These are phyloP conservation scores for Lepidothrix coronata DNA, from an alignment of 2,113 vertebrate species.

Conservation along the genomic window DNA sequence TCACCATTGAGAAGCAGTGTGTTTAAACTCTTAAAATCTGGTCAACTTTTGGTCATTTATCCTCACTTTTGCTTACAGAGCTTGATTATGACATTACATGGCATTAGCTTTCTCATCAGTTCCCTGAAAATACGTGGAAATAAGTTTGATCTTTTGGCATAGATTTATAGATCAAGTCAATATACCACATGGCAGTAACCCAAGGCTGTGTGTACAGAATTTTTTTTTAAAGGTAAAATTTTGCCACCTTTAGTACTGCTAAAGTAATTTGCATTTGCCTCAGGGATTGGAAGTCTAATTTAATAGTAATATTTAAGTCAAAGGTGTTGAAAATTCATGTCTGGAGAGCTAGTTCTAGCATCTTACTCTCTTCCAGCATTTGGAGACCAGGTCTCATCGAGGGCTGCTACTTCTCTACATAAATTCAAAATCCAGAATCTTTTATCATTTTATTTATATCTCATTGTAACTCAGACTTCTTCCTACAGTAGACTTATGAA, in stretches of 20 bases:
- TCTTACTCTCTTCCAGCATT: neutral
- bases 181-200: neutral
- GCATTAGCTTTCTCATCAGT: neutral
- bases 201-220: neutral
- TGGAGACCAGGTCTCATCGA: neutral
- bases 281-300: neutral
- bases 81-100: neutral
- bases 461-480: neutral
- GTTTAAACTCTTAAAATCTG: neutral
- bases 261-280: neutral
- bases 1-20: neutral
- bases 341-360: neutral
- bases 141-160: neutral
- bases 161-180: neutral
- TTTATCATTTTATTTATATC: neutral
- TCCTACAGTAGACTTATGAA: neutral
- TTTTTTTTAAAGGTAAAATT: neutral
- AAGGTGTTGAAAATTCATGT: neutral
- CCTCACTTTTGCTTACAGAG: neutral
- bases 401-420: neutral
- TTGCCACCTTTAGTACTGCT: neutral
- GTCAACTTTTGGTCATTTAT: neutral
- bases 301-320: neutral
- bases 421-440: neutral
- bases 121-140: neutral